Evolutionary conservation across 2,797 vertebrate genomes (phyloP), one percentile per base, ranked within the genome.

Genomic region (Pogonophryne albipinna): DNA sequence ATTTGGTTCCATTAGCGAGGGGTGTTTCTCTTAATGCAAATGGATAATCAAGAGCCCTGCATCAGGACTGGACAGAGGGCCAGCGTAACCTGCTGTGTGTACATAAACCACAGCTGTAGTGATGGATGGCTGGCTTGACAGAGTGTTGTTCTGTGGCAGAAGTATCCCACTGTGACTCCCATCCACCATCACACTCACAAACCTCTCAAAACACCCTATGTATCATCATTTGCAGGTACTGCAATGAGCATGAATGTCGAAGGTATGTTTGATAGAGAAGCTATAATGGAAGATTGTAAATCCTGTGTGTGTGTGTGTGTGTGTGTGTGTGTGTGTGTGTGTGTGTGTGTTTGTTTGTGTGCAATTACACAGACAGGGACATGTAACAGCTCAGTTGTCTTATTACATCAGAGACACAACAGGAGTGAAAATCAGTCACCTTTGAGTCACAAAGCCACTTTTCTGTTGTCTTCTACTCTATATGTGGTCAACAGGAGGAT

Each of bases 111-210:
- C 76, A 82, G 74, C 69, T 71, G 55, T 41, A 73, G 66, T 85
- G 85, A 92, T 89, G 83, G 89, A 92, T 89, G 72, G 42, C 47
- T 56, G 38, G 71, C 77, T 67, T 80, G 83, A 77, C 85, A 83
- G 76, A 74, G 58, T 81, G 79, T 80, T 86, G 82, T 71, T 82
- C 72, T 78, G 74, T 62, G 61, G 79, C 78, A 79, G 76, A 88
- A 68, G 47, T 56, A 64, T 83, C 85, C 85, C 79, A 81, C 74
- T 71, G 82, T 71, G 82, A 77, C 79, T 74, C 50, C 66, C 62
- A 80, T 73, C 82, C 70, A 80, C 74, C 79, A 78, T 79, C 67
- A 59, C 4, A 6, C 63, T 52, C 75, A 65, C 69, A 79, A 78
- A 80, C 73, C 23, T 56, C 76, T 84, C 74, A 73, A 85, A 90